These are phyloP conservation scores for Cecropterus lyciades DNA, from an alignment of 1,140 invertebrate species.

Conservation along the genomic window DNA sequence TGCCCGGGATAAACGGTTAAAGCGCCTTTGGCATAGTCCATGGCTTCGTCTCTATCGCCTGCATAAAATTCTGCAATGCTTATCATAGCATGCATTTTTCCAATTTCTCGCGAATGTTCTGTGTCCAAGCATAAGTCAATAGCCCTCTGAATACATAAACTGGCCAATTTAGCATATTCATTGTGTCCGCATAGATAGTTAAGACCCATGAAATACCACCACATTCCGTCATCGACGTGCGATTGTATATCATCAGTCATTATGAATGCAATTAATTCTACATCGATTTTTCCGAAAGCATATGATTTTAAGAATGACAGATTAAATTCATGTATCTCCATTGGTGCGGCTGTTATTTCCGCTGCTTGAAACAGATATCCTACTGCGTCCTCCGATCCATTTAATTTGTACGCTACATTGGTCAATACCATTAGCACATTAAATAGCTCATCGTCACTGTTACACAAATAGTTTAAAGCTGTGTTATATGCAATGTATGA, in stretches of 20 bases:
- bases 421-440: conserved; percentile 92
- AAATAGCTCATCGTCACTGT: conserved; percentile 87
- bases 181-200: conserved; percentile 59
- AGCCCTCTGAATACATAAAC: conserved; percentile 67
- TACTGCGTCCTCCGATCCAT: conserved; percentile 89
- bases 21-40: conserved; percentile 61
- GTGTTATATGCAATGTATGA: conserved; percentile 90
- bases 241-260: conserved; percentile 64
- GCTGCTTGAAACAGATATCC: conserved; percentile 17
- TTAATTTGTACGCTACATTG: conserved; percentile 90
- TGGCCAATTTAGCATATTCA: conserved; percentile 62
- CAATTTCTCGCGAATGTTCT: conserved; percentile 44
- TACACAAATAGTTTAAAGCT: conserved; percentile 88
- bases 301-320: conserved; percentile 75
- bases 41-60: conserved; percentile 57
- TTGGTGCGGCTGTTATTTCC: conserved; percentile 46
- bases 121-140: conserved; percentile 47
- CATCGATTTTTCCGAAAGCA: conserved; percentile 52
- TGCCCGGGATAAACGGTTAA: conserved; percentile 68
- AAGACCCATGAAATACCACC: conserved; percentile 74
- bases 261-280: conserved; percentile 60
- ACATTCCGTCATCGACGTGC: conserved; percentile 58
- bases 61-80: conserved; percentile 69
- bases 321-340: conserved; percentile 56
- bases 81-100: conserved; percentile 67